Conservation (phyloP, 2,888 invertebrate genomes). For the Cantharis rufa region DNA sequence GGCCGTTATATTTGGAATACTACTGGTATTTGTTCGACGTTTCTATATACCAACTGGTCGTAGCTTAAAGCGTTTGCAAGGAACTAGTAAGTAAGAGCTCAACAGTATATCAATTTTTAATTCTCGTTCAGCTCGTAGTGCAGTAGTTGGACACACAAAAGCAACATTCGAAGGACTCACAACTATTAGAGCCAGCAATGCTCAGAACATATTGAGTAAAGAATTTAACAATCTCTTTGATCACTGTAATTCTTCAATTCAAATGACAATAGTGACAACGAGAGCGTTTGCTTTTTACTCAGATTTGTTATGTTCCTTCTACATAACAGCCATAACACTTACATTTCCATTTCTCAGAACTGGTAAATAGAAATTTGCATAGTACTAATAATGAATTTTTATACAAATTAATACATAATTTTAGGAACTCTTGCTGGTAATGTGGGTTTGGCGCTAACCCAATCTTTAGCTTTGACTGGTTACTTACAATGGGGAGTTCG, state of each 20-base stretch:
- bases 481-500: conserved; percentile 68
- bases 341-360: background rate
- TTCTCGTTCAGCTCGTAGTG: conserved; percentile 47
- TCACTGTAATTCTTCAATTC: conserved; percentile 45
- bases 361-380: background rate
- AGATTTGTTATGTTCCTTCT: background rate
- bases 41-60: conserved; percentile 76
- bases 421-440: conserved; percentile 68
- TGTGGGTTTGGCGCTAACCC: conserved; percentile 81
- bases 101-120: no score
- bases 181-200: conserved; percentile 47
- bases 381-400: background rate
- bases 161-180: conserved; percentile 49
- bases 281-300: conserved; percentile 30
- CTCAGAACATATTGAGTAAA: conserved; percentile 42
- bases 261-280: conserved; percentile 42
- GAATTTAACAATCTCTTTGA: conserved; percentile 51
- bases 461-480: conserved; percentile 77
- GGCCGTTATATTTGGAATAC: conserved; percentile 63
- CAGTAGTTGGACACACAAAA: conserved; percentile 50
- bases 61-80: conserved; percentile 72
- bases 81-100: conserved; percentile 66
- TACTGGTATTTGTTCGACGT: conserved; percentile 66
- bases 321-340: background rate
- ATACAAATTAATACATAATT: conserved; percentile 13